Base-by-base conservation (phyloP, 2,797 vertebrate species). In the Coendou prehensilis region DNA sequence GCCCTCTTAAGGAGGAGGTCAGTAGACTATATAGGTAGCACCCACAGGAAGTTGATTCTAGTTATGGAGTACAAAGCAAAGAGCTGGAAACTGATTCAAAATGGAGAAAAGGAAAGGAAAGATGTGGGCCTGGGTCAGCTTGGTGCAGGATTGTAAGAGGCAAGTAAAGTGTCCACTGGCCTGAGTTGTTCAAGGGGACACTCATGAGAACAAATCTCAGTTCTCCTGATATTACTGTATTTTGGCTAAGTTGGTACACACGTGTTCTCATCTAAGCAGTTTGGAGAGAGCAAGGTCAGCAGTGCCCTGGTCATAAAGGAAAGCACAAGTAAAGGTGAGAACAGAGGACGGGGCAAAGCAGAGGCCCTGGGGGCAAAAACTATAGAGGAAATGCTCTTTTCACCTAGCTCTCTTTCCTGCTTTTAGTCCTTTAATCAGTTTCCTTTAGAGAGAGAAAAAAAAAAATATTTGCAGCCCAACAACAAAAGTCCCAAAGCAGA, bases 401-500 rank as follows among this genome's bases (percentile, higher is more conserved):
- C 14, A 9, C 7, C 9, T 22, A 23, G 30, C 28, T 78, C 57
- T 86, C 67, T 67, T 37, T 93, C 71, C 54, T 23, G 76, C 23
- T 63, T 26, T 52, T 5, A 89, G 8, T 8, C 30, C 17, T 26
- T 91, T 92, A n/a, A 61, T n/a, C 15, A 37, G 52, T 52, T 97
- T 76, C 69, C 37, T 23, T 37, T 23, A 61, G 73, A 93, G 81
- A 94, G 86, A 61, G 22, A 57, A 61, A 71, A 73, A 79, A 56
- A 71, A 67, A 80, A 78, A 23, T 23, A 41, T 75, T 79, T 22
- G 2, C 50, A 83, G 64, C 13, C 69, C 54, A 92, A 89, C n/a
- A 95, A 59, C 76, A 54, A 64, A 96, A 89, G 88, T 45, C 80
- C 71, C 23, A 4, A 47, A 95, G 86, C 81, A 80, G 67, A 87